A percentile compares a stretch with the other conserved stretches of the same genome.
Conservation (phyloP, 1,140 invertebrate genomes). For the Temnothorax longispinosus region DNA sequence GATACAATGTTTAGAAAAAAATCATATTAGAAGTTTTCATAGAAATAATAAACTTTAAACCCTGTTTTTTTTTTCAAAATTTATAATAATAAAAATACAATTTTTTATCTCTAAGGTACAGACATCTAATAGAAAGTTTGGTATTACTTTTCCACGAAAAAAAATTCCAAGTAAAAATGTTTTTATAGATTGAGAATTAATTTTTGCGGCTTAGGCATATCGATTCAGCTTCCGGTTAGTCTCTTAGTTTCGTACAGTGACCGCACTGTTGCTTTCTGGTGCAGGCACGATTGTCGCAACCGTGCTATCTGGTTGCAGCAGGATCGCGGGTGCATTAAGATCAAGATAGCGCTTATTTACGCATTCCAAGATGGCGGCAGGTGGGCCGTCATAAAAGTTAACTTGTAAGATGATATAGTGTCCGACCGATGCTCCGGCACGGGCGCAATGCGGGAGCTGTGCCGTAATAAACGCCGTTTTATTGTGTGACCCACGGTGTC, state of each 20-base stretch:
- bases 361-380: slow-evolving; percentile 68
- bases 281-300: slow-evolving; percentile 45
- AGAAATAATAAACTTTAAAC: no score
- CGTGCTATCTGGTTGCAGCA: slow-evolving; percentile 34
- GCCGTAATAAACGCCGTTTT: slow-evolving; percentile 62
- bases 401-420: slow-evolving; percentile 68
- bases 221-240: neutral
- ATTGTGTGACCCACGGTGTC: slow-evolving; percentile 45
- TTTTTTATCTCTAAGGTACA: no score
- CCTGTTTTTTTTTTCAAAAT: no score
- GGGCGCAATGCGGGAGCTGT: slow-evolving; percentile 57
- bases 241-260: neutral
- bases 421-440: slow-evolving; percentile 42
- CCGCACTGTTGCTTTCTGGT: neutral
- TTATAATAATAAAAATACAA: no score
- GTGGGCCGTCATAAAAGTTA: slow-evolving; percentile 68
- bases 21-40: no score
- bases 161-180: neutral
- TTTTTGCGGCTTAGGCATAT: neutral
- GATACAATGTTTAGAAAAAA: no score
- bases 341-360: slow-evolving; percentile 71
- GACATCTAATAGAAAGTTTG: no score
- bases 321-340: slow-evolving; percentile 62
- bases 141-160: neutral
- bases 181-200: neutral